A percentile compares a stretch with the other conserved stretches of the same genome.
Evolutionary conservation across 2,888 invertebrate species (phyloP).

Genomic region (Neoscelio sp.): DNA sequence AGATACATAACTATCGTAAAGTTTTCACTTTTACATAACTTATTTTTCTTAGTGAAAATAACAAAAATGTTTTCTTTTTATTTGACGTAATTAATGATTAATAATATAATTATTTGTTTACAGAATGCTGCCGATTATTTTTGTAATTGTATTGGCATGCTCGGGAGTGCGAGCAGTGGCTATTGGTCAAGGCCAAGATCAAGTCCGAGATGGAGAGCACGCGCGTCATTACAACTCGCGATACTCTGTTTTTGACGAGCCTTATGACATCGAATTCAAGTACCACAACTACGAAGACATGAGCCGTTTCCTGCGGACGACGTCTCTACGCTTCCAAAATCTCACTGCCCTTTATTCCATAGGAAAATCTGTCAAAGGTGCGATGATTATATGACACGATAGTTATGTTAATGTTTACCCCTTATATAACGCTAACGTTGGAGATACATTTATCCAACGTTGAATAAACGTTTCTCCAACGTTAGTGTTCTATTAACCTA

Average conservation of each 20-base stretch:
- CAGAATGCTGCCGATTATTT: slow-evolving; percentile 70
- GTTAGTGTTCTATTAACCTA: too few species aligned
- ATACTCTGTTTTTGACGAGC: slow-evolving; percentile 78
- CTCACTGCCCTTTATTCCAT: slow-evolving; percentile 96
- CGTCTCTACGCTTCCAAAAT: slow-evolving; percentile 92
- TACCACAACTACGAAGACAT: slow-evolving; percentile 95
- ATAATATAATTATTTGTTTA: slow-evolving; percentile 5
- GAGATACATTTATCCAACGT: too few species aligned
- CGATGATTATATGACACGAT: slow-evolving; percentile 63
- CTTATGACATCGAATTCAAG: slow-evolving; percentile 87
- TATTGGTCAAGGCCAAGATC: slow-evolving; percentile 67
- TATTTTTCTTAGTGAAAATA: too few species aligned
- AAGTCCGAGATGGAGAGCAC: slow-evolving; percentile 73
- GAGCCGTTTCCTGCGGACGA: slow-evolving; percentile 91
- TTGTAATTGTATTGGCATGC: slow-evolving; percentile 66
- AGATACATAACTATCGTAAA: too few species aligned
- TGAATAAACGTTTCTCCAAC: too few species aligned
- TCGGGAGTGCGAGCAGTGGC: slow-evolving; percentile 69
- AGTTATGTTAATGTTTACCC: too few species aligned
- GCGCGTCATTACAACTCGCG: slow-evolving; percentile 77
- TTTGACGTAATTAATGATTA: neutral
- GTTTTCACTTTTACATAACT: too few species aligned
- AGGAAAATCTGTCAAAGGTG: slow-evolving; percentile 96
- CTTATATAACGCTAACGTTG: too few species aligned
- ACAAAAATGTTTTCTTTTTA: neutral